phyloP scores from a whole-genome alignment of 2,113 vertebrate species.

The Xenopus borealis region DNA sequence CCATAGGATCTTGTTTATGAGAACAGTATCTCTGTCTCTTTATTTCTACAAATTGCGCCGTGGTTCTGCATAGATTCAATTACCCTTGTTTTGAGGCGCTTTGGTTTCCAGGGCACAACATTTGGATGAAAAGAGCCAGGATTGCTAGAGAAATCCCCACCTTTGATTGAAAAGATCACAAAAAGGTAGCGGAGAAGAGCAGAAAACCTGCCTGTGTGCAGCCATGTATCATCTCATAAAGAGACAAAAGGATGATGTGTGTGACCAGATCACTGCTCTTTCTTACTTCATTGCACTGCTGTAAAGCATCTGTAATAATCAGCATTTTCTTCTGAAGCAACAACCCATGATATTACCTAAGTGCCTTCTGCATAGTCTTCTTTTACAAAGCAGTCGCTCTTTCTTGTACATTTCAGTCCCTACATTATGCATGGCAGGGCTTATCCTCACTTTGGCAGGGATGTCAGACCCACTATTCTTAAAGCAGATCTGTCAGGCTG shows the following conservation, averaged over 20 bases:
- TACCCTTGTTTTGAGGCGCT: slow-evolving; percentile 24
- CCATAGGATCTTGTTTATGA: slow-evolving; percentile 30
- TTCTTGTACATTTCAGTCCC: background rate
- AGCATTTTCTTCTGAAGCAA: slow-evolving; percentile 37
- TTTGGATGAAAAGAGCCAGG: slow-evolving; percentile 29
- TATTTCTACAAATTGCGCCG: slow-evolving; percentile 32
- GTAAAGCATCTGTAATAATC: slow-evolving; percentile 25
- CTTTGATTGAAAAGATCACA: slow-evolving; percentile 45
- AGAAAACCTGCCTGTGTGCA: slow-evolving; percentile 33
- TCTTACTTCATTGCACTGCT: slow-evolving; percentile 18
- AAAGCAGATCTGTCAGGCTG: too few relatives aligned
- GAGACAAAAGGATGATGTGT: slow-evolving; percentile 36
- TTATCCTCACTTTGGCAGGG: background rate
- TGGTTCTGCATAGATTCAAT: slow-evolving; percentile 19
- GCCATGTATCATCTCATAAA: slow-evolving; percentile 31
- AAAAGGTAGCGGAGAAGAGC: slow-evolving; percentile 18
- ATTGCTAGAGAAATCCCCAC: slow-evolving; percentile 31
- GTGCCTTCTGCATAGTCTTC: slow-evolving; percentile 8
- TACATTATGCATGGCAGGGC: background rate
- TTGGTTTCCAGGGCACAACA: slow-evolving; percentile 29
- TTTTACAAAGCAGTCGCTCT: slow-evolving; percentile 13
- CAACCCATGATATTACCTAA: slow-evolving; percentile 23
- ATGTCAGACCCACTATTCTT: background rate
- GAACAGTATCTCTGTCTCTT: slow-evolving; percentile 22
- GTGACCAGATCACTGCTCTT: slow-evolving; percentile 28